A percentile compares a stretch with the other conserved stretches of the same genome.
Conservation (phyloP, 2,113 vertebrate genomes). For the Manacus vitellinus region DNA sequence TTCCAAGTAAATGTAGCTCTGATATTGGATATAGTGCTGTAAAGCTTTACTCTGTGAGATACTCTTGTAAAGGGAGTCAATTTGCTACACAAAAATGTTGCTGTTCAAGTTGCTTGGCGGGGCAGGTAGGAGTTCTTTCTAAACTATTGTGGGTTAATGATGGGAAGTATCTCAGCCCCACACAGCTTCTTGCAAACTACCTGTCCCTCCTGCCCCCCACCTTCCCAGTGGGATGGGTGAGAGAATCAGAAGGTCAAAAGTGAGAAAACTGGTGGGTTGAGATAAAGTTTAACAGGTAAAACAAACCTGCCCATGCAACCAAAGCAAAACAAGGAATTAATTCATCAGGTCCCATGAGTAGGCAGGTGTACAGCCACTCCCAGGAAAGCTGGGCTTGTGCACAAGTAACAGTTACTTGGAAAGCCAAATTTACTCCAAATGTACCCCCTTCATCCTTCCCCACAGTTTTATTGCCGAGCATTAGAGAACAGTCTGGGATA, state of each 20-base stretch:
- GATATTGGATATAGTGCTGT: not conserved
- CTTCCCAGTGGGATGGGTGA: not conserved
- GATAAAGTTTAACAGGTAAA: not conserved
- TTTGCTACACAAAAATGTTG: not conserved
- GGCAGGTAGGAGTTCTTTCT: not conserved
- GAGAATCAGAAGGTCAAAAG: not conserved
- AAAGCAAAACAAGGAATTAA: not conserved
- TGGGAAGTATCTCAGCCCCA: not conserved
- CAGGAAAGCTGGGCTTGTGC: not conserved
- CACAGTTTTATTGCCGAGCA: not conserved
- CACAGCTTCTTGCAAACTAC: not conserved
- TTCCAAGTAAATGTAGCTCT: not conserved
- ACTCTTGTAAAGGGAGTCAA: not conserved
- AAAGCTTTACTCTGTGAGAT: not conserved
- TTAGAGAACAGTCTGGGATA: not conserved
- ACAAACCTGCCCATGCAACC: not conserved
- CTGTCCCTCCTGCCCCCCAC: not conserved
- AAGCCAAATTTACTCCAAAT: not conserved
- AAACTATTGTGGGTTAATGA: not conserved
- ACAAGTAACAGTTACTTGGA: rapidly evolving
- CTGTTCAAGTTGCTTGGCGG: not conserved
- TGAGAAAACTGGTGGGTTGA: not conserved
- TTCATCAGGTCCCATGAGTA: not conserved
- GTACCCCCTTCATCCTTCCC: not conserved
- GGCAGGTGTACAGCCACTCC: not conserved